Base-by-base conservation (phyloP, 2,797 vertebrate genomes). In the Apogon hyalosoma region DNA sequence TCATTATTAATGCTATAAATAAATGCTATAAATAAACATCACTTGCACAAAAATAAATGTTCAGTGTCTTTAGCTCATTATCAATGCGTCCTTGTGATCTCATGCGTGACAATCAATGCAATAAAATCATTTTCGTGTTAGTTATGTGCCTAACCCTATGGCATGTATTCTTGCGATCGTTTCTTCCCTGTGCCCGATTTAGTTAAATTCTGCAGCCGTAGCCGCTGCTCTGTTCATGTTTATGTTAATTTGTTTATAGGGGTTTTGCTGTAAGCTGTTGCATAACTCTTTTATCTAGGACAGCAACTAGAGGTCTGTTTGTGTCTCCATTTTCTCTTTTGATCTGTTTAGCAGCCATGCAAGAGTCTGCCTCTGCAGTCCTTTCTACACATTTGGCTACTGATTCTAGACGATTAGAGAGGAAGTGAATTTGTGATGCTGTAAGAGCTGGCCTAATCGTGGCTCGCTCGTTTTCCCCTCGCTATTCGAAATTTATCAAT, bases 271-370 rank as follows among this genome's bases (percentile, higher is more conserved):
- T 84, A 82, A 87, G 80, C 84, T 60, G 59, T 92, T 91, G 71
- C 77, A 78, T 90, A 87, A 92, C 82, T 66, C 18, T 84, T 70
- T 82, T 87, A 90, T 87, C 85, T 77, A 63, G 90, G 90, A 75
- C 89, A 86, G 73, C 82, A 77, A 78, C 61, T 38, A 68, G 83
- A 88, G 82, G 81, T 83, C 89, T 76, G 83, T 72, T 81, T 76
- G 60, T 63, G 53, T 84, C 79, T 83, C 55, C 11, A 51, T 75
- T 79, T 66, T 73, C 50, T 51, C 24, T 12, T 77, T 67, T 81
- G 66, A 81, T 81, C 66, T 82, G 66, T 72, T 68, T 59, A 69
- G 51, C 43, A 33, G 76, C 64, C 73, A 49, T 19, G 63, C 11
- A 36, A 48, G 11, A 63, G 51, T 21, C 58, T n/a, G 28, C 16